Evolutionary conservation across 2,113 vertebrate species (phyloP), one percentile per base, ranked within the genome.

Genomic region (Aphelocoma coerulescens): DNA sequence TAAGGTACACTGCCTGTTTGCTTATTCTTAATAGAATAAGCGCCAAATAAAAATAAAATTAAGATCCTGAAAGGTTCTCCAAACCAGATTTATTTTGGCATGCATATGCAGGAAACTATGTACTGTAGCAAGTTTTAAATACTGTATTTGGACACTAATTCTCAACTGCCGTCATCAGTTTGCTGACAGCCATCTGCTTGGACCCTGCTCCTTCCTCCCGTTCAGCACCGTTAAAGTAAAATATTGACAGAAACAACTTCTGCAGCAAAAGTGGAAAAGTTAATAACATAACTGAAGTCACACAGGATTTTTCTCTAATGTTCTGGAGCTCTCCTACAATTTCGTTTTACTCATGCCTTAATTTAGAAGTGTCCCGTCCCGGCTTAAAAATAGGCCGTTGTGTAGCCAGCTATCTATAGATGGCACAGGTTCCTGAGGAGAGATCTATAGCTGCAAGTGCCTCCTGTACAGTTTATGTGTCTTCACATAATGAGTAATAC

Each of bases 121-220:
- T 93, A 97, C 96, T 97, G 91, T 97, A 98, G 94, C 97, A 97
- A 98, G 96, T 97, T 97, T 97, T 97, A 96, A 98, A 97, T 97
- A 97, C 97, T 98, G 96, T 98, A 97, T 98, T 98, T 98, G 97
- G 97, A 98, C 96, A 98, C 96, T 97, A 96, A 98, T 98, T 95
- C 94, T 95, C 97, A 97, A 96, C 95, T 98, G 94, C 91, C 97
- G 97, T 98, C 97, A 97, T 98, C 96, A 97, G 96, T 98, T 97
- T 97, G 97, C 97, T 97, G 98, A 97, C 97, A 98, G 96, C 97
- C 97, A 98, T 98, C 97, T 98, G 97, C 97, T 98, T 98, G 98
- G 97, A 98, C 97, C 97, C 89, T 97, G 95, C 95, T 97, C 96
- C 96, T 88, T 97, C 85, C 76, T 97, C 96, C 95, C 97, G 67